Evolutionary conservation across 2,113 vertebrate species (phyloP).

Genomic region (Monarcha castaneiventris): DNA sequence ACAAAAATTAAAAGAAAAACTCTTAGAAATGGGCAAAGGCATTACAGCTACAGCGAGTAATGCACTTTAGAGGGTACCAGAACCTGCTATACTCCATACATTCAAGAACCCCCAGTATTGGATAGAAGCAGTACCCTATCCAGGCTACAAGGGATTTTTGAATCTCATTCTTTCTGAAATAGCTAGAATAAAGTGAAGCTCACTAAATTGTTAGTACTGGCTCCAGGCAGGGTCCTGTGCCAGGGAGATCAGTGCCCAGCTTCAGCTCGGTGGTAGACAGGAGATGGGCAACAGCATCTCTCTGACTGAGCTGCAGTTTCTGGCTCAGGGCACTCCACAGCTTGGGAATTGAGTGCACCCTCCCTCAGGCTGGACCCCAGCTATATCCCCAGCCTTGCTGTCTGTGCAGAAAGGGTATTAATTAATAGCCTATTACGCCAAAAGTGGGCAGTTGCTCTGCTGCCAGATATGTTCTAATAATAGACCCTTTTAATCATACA

Average conservation of each 20-base stretch:
- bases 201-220: neutral
- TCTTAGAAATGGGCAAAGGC: neutral
- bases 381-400: neutral
- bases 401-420: neutral
- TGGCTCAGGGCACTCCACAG: neutral
- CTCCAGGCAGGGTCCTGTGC: neutral
- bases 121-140: neutral
- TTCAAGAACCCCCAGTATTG: neutral
- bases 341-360: fast-evolving
- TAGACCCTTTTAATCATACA: neutral
- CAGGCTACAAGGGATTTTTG: neutral
- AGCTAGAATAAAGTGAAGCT: neutral
- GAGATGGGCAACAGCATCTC: neutral
- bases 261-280: fast-evolving
- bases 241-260: neutral
- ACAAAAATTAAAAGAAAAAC: neutral
- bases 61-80: neutral
- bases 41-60: neutral
- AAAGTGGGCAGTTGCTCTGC: neutral
- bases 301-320: neutral
- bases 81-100: neutral
- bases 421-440: neutral
- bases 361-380: neutral
- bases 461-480: neutral
- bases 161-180: neutral